Evolutionary conservation across 2,113 vertebrate species (phyloP).

Genomic region (Peromyscus californicus): DNA sequence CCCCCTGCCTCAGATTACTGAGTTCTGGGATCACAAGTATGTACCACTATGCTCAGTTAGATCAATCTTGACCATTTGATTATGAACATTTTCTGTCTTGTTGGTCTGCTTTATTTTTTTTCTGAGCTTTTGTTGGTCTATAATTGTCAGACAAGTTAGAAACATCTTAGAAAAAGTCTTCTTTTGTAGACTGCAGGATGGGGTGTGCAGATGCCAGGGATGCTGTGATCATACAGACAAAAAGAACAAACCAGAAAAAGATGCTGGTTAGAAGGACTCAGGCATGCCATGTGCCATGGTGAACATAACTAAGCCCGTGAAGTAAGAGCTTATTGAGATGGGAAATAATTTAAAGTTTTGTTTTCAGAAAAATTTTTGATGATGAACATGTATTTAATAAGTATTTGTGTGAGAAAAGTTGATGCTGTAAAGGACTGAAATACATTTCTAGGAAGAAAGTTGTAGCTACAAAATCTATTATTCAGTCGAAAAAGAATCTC

Average conservation of each 20-base stretch:
- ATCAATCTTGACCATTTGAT: neutral
- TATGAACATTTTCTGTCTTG: neutral
- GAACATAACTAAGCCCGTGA: neutral
- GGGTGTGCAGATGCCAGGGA: neutral
- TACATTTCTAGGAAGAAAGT: neutral
- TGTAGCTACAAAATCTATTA: neutral
- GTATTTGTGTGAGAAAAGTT: neutral
- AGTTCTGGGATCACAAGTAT: neutral
- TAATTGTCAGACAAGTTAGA: neutral
- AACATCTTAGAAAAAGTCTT: neutral
- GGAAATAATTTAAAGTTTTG: neutral
- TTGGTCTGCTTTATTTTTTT: fast-evolving
- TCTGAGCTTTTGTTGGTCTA: neutral
- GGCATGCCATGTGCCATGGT: neutral
- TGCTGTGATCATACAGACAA: neutral
- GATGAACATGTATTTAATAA: neutral
- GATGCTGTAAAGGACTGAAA: neutral
- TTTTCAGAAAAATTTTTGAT: neutral
- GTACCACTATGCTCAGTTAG: neutral
- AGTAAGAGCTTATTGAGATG: neutral
- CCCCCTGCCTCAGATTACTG: neutral
- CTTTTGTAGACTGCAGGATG: neutral
- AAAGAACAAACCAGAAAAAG: neutral
- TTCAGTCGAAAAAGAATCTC: neutral
- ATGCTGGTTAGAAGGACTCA: neutral